Percentiles rank a stretch among this genome's conserved stretches.
Conservation (phyloP, 2,888 invertebrate genomes). For the Pterostichus madidus region DNA sequence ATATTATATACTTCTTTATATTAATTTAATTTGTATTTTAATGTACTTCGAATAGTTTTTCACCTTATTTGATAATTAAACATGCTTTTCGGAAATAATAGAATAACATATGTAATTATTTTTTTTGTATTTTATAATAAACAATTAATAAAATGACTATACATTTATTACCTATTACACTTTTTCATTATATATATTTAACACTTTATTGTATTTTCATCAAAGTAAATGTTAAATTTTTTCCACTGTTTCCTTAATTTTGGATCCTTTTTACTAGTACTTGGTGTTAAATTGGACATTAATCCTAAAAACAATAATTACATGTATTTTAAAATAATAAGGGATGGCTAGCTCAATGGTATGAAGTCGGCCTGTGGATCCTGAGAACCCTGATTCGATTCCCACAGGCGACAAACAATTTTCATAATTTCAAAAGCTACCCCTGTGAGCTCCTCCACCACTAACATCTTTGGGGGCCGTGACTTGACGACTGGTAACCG, state of each 20-base stretch:
- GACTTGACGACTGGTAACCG: too few relatives aligned
- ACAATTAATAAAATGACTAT: conserved; percentile 10
- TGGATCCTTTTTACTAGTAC: conserved; percentile 84
- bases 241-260: conserved; percentile 84
- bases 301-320: conserved; percentile 80
- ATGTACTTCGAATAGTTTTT: too few relatives aligned
- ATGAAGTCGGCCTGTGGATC: too few relatives aligned
- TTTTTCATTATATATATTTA: conserved; percentile 61
- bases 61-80: too few relatives aligned
- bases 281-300: conserved; percentile 86
- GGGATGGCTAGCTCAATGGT: too few relatives aligned
- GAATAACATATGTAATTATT: not conserved
- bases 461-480: too few relatives aligned
- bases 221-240: conserved; percentile 91
- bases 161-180: conserved; percentile 1
- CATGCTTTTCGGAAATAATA: not conserved
- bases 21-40: not conserved
- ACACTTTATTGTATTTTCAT: conserved; percentile 84
- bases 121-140: conserved; percentile 36
- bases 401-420: too few relatives aligned
- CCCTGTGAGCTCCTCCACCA: too few relatives aligned
- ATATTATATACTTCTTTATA: too few relatives aligned
- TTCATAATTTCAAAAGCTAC: too few relatives aligned
- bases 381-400: too few relatives aligned
- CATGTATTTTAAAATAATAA: too few relatives aligned